Conservation (phyloP, 2,888 invertebrate genomes). For the Volucella bombylans region DNA sequence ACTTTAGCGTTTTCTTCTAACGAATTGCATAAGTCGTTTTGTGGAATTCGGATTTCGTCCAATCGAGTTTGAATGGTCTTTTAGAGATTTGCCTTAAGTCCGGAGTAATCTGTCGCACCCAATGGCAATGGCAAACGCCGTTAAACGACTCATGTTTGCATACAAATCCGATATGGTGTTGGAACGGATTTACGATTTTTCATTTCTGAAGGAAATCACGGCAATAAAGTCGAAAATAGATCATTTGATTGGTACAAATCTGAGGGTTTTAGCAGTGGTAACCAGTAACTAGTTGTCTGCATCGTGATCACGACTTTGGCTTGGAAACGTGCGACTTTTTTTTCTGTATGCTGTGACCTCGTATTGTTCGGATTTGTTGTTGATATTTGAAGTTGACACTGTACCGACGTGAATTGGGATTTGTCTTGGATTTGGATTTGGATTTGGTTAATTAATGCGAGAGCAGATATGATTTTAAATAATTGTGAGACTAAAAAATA, state of each 20-base stretch:
- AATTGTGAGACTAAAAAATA: constrained; percentile 8
- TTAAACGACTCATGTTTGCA: constrained; percentile 38
- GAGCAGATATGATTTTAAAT: constrained; percentile 12
- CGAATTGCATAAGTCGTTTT: no score
- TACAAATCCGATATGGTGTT: constrained; percentile 26
- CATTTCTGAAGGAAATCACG: constrained; percentile 14
- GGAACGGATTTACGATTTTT: constrained; percentile 33
- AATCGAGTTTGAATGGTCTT: neutral
- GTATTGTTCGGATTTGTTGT: constrained; percentile 26
- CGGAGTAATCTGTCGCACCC: neutral
- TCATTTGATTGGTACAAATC: constrained; percentile 31
- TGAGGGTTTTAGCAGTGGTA: constrained; percentile 5
- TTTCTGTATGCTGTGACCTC: constrained; percentile 37
- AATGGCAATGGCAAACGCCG: constrained; percentile 22
- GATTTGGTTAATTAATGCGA: constrained; percentile 32
- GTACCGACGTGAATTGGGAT: constrained; percentile 22
- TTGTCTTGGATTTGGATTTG: neutral
- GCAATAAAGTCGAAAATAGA: constrained; percentile 30
- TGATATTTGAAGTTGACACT: constrained; percentile 16
- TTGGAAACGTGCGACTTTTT: constrained; percentile 58
- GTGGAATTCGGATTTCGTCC: neutral
- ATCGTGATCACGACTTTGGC: constrained; percentile 51
- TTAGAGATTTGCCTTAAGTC: neutral
- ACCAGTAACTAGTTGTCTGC: neutral
- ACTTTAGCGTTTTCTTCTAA: no score